Conservation (phyloP, 2,797 vertebrate species). For the Trachops cirrhosus region DNA sequence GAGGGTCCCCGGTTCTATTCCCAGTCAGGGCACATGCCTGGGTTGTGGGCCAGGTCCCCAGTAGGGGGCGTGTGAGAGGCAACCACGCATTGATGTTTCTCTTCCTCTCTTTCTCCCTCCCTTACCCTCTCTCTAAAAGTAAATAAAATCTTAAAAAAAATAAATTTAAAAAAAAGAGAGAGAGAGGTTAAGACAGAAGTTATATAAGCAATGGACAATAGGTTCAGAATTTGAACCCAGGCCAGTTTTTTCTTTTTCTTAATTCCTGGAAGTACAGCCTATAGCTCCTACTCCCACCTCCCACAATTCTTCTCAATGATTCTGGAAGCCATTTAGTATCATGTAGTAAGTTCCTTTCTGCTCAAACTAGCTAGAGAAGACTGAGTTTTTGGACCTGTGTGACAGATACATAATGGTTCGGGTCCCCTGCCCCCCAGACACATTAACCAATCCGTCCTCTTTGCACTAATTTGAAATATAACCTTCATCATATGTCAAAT, state of each 20-base stretch:
- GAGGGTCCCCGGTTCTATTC: too few species aligned
- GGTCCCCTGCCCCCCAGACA: not conserved
- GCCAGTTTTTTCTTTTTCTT: not conserved
- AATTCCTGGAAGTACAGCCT: not conserved
- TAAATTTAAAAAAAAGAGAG: too few species aligned
- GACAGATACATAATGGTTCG: not conserved
- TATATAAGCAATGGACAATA: not conserved
- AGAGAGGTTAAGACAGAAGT: not conserved
- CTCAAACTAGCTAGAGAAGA: slow-evolving; percentile 9
- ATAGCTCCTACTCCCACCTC: not conserved
- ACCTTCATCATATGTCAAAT: not conserved
- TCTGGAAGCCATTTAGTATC: not conserved
- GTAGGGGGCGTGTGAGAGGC: too few species aligned
- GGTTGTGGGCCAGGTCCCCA: too few species aligned
- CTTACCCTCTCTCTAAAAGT: too few species aligned
- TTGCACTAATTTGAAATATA: not conserved
- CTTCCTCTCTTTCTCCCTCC: too few species aligned
- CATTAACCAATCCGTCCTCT: not conserved
- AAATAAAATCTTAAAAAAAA: too few species aligned
- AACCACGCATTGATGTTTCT: too few species aligned
- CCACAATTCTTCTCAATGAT: not conserved
- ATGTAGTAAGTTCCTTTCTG: not conserved
- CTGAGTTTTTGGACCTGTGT: not conserved
- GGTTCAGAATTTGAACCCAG: not conserved
- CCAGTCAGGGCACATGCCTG: too few species aligned